phyloP scores from a whole-genome alignment of 2,888 invertebrate species.

The Caenorhabditis japonica region DNA sequence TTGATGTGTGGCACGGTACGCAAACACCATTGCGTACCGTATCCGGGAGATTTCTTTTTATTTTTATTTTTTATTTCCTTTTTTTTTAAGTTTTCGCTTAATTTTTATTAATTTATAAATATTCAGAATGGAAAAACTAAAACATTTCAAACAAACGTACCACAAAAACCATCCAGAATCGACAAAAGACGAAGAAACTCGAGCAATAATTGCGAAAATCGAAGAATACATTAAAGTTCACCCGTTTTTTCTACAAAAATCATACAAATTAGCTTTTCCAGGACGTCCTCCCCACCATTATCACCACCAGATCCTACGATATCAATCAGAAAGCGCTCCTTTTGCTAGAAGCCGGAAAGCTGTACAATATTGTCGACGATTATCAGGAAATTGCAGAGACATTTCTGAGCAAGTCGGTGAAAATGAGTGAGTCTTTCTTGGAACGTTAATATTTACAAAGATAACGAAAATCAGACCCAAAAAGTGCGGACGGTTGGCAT shows the following conservation, averaged over 20 bases:
- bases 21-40: neutral
- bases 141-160: conserved; percentile 18
- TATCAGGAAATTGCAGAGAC: conserved; percentile 31
- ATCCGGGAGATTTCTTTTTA: neutral
- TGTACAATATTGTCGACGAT: conserved; percentile 24
- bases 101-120: too few relatives aligned
- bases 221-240: conserved; percentile 18
- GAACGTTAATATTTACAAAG: neutral
- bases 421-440: conserved; percentile 11
- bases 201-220: conserved; percentile 10
- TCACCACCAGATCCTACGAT: conserved; percentile 13
- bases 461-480: conserved; percentile 15
- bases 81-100: too few relatives aligned
- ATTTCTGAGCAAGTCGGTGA: conserved; percentile 18
- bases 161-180: conserved; percentile 29
- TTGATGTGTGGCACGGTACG: too few relatives aligned
- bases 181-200: conserved; percentile 16
- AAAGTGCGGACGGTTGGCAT: conserved; percentile 34
- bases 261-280: too few relatives aligned
- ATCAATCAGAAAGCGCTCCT: conserved; percentile 23
- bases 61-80: conserved; percentile 1
- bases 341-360: conserved; percentile 16
- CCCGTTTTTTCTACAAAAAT: too few relatives aligned
- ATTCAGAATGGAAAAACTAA: conserved; percentile 10
- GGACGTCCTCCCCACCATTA: conserved; percentile 8